These are phyloP conservation scores for Pantherophis guttatus DNA, from an alignment of 2,113 vertebrate genomes.

Conservation along the genomic window DNA sequence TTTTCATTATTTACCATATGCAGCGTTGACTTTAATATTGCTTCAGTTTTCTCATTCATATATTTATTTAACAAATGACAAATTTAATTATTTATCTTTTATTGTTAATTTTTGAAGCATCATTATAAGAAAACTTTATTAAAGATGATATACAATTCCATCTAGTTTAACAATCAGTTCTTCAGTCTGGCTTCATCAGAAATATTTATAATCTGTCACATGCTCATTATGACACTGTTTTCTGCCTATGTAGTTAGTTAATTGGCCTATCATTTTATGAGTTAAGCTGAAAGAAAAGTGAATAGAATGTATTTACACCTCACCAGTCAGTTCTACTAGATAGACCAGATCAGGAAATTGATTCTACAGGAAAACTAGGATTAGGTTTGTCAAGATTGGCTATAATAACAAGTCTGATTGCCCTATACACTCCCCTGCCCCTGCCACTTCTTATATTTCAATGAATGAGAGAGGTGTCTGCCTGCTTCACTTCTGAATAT, in stretches of 20 bases:
- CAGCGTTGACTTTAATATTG: not conserved
- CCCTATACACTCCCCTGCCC: too few relatives aligned
- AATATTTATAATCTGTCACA: not conserved
- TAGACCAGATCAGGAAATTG: not conserved
- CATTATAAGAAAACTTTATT: not conserved
- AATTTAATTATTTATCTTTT: not conserved
- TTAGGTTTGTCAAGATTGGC: not conserved
- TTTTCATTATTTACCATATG: not conserved
- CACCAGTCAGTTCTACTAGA: not conserved
- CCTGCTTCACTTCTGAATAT: not conserved
- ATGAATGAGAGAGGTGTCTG: not conserved
- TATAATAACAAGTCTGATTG: not conserved
- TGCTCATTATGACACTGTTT: not conserved
- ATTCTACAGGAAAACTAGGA: not conserved
- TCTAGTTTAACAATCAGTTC: not conserved
- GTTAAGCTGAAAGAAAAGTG: not conserved
- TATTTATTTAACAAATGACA: not conserved
- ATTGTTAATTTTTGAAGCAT: not conserved
- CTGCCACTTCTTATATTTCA: not conserved
- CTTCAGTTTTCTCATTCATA: not conserved
- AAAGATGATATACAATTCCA: not conserved
- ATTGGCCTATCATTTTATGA: constrained; percentile 1
- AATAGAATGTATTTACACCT: not conserved
- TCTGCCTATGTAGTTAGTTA: accelerated
- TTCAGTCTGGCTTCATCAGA: not conserved